Evolutionary conservation across 2,888 invertebrate genomes (phyloP), one percentile per base, ranked within the genome.

Genomic region (Drosophila aldrichi): DNA sequence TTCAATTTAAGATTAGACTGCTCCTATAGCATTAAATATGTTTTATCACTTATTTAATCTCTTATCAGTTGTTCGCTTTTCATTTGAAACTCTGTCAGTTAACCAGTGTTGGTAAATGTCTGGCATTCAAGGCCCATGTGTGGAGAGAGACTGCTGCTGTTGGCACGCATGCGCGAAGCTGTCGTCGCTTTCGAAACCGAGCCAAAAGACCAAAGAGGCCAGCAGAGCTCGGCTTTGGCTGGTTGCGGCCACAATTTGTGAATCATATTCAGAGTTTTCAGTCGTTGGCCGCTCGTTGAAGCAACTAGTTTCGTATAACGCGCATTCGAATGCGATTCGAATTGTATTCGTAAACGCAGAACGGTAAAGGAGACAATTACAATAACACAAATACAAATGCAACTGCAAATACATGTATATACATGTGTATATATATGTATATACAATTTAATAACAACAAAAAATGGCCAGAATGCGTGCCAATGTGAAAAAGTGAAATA

Each of bases 401-500:
- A 7, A 16, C 14, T 63, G n/a, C 18, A n/a, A 29, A 29, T 48
- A 18, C n/a, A 29, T 1, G 12, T 8, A 49, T 7, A 14, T 3
- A 18, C 3, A 20, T 32, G 12, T 2, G 34, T 9, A 20, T 9
- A 16, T 51, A 61, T 36, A 49, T 56, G 52, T 38, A 46, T 56
- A 54, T 34, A 41, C 41, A 5, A 32, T n/a, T 44, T 34, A 46
- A 41, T 51, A 51, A 59, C 59, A 65, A 41, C 55, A 70, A 58
- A 46, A 55, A 70, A 41, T 64, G 58, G 66, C 46, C 59, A 61
- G 81, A 80, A 77, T 75, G 77, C 61, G 65, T 72, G 74, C 77
- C 72, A 77, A 77, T 77, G 61, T 77, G 78, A 36, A 77, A 77
- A 62, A 77, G 78, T 77, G 77, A 81, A 77, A 81, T 52, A 77